phyloP scores from a whole-genome alignment of 2,797 vertebrate species.

The Aratinga solstitialis region DNA sequence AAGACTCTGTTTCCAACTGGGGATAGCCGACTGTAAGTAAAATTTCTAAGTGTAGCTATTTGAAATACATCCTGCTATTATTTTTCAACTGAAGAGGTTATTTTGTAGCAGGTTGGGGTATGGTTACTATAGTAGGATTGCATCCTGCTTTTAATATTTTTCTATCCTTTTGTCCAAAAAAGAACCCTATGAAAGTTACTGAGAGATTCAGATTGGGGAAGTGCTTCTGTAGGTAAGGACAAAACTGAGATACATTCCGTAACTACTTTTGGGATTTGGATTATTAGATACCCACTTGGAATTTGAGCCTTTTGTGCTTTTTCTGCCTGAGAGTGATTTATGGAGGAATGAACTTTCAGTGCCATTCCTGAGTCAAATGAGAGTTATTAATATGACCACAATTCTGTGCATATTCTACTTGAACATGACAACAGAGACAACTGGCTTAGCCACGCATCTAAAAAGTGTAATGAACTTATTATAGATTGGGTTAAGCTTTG shows the following conservation, averaged over 20 bases:
- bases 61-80: not conserved
- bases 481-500: not conserved
- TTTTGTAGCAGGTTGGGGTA: not conserved
- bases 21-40: not conserved
- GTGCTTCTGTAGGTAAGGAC: not conserved
- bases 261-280: not conserved
- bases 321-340: not conserved
- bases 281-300: not conserved
- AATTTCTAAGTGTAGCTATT: not conserved
- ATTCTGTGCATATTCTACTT: not conserved
- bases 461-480: not conserved
- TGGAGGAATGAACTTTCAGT: not conserved
- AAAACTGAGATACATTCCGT: not conserved
- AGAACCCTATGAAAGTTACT: not conserved
- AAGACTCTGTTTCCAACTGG: not conserved
- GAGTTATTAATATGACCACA: not conserved
- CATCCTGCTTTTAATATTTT: not conserved
- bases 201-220: not conserved
- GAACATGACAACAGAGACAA: not conserved
- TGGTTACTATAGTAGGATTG: not conserved
- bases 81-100: not conserved
- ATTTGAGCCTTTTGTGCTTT: not conserved
- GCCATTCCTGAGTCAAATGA: not conserved
- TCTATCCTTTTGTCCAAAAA: not conserved
- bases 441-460: not conserved